phyloP scores from a whole-genome alignment of 2,888 invertebrate species.

The Heteromyza rotundicornis region DNA sequence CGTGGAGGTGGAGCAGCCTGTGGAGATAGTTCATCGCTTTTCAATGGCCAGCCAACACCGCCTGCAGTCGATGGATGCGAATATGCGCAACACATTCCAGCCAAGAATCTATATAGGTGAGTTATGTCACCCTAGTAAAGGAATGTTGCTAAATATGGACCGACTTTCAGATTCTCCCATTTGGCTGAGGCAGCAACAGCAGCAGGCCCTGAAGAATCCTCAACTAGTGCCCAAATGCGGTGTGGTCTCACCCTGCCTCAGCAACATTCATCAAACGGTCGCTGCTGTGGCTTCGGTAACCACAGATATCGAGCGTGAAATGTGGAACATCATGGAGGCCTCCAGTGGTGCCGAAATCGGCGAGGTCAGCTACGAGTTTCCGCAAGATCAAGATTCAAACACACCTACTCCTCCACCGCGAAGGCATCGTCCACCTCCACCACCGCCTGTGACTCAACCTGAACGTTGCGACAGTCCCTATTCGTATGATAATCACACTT shows the following conservation, averaged over 20 bases:
- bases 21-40: slow-evolving; percentile 62
- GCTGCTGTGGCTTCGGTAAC: slow-evolving; percentile 60
- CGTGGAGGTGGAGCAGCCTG: slow-evolving; percentile 65
- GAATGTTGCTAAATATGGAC: background rate
- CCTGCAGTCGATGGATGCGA: slow-evolving; percentile 64
- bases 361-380: slow-evolving; percentile 47
- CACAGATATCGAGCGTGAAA: slow-evolving; percentile 61
- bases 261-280: slow-evolving; percentile 61
- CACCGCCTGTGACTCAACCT: slow-evolving; percentile 18
- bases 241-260: slow-evolving; percentile 49
- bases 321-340: slow-evolving; percentile 66
- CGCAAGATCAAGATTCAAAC: slow-evolving; percentile 34
- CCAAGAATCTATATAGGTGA: slow-evolving; percentile 66
- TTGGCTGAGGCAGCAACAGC: slow-evolving; percentile 66
- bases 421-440: slow-evolving; percentile 23
- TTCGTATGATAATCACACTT: slow-evolving; percentile 57
- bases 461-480: slow-evolving; percentile 45
- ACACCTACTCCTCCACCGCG: slow-evolving; percentile 32
- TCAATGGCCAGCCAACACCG: slow-evolving; percentile 62
- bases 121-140: slow-evolving; percentile 9
- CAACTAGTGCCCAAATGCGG: slow-evolving; percentile 48
- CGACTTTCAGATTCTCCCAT: slow-evolving; percentile 66
- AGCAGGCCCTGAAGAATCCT: slow-evolving; percentile 47
- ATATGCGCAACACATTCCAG: slow-evolving; percentile 64
- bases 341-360: slow-evolving; percentile 59